These are phyloP conservation scores for Acropora yongei DNA, from an alignment of 64 coral and sea anemone genomes.

Conservation along the genomic window DNA sequence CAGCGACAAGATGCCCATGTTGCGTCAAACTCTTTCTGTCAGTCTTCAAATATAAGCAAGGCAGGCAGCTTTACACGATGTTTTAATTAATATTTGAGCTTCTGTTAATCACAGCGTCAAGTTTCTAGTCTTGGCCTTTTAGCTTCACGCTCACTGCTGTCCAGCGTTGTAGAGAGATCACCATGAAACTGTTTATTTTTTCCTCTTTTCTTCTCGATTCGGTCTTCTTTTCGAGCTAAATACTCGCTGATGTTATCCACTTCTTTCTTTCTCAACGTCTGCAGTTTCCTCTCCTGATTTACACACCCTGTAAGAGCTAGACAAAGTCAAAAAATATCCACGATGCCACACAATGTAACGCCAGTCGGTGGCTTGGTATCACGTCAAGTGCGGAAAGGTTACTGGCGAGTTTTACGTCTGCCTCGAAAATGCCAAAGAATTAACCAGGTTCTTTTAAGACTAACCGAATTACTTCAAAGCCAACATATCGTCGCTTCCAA, in stretches of 20 bases:
- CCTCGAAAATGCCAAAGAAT: too few relatives aligned
- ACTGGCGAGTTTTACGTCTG: too few relatives aligned
- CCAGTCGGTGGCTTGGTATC: too few relatives aligned
- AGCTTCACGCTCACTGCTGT: background rate
- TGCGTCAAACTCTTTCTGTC: background rate
- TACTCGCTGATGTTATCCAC: slow-evolving; percentile 64
- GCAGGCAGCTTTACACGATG: too few relatives aligned
- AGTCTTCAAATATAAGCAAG: too few relatives aligned
- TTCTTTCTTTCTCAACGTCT: slow-evolving; percentile 54
- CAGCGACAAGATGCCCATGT: too few relatives aligned
- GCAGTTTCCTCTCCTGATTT: slow-evolving; percentile 35
- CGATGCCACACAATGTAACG: background rate
- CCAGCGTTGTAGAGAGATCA: background rate
- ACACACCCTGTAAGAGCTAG: slow-evolving; percentile 16
- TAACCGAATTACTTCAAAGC: too few relatives aligned
- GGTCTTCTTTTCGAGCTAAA: slow-evolving; percentile 61
- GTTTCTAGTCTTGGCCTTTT: slow-evolving; percentile 33
- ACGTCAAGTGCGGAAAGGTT: too few relatives aligned
- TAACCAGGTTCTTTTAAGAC: too few relatives aligned
- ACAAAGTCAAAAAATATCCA: background rate
- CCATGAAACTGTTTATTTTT: background rate
- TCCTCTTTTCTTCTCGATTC: slow-evolving; percentile 52
- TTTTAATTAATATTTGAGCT: background rate
- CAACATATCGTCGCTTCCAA: too few relatives aligned
- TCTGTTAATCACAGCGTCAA: background rate